Evolutionary conservation across 2,888 invertebrate species (phyloP).

Genomic region (Belgica antarctica): DNA sequence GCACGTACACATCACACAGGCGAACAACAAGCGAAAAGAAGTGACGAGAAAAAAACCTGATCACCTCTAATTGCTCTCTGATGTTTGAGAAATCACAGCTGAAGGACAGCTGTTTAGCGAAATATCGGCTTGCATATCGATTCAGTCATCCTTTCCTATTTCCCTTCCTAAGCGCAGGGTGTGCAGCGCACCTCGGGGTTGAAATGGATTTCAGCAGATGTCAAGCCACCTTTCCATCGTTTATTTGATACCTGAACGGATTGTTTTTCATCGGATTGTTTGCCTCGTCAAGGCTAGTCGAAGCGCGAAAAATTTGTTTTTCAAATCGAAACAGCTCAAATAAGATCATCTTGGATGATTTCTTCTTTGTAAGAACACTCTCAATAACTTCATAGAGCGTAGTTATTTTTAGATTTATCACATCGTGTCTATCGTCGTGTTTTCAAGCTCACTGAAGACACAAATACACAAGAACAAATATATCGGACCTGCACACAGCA

Average conservation of each 20-base stretch:
- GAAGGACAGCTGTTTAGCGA: constrained; percentile 21
- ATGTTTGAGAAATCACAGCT: constrained; percentile 19
- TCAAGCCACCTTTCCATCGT: background rate
- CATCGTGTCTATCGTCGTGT: background rate
- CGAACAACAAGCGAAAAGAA: background rate
- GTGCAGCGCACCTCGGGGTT: background rate
- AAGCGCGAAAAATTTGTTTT: background rate
- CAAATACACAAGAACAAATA: background rate
- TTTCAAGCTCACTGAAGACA: constrained; percentile 7
- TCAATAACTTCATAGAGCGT: background rate
- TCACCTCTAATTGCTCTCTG: constrained; percentile 35
- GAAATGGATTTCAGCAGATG: background rate
- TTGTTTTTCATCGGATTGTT: background rate
- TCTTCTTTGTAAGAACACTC: too few species aligned
- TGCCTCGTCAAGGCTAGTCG: constrained; percentile 8
- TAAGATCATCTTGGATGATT: background rate
- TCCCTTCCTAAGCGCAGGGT: background rate
- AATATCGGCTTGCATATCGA: background rate
- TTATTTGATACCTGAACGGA: background rate
- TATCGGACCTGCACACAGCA: background rate
- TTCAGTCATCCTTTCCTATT: constrained; percentile 5
- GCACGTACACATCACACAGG: constrained; percentile 19
- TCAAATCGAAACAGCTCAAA: background rate
- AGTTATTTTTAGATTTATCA: constrained; percentile 26
- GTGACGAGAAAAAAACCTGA: constrained; percentile 4